Evolutionary conservation across 1,140 invertebrate species (phyloP).

Genomic region (Drosophila littoralis): DNA sequence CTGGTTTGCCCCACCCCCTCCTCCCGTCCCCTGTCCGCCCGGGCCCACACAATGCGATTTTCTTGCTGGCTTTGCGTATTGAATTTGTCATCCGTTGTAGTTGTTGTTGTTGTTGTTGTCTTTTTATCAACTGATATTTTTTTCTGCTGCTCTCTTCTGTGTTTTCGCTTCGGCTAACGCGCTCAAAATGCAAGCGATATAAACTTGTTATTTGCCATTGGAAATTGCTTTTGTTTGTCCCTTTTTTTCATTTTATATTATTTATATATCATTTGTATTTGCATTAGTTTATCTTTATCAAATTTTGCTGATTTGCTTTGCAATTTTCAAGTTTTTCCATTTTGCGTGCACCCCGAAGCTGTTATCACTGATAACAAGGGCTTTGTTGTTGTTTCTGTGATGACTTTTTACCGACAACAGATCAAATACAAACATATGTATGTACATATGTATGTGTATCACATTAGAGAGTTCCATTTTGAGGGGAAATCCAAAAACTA

Average conservation of each 20-base stretch:
- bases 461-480: too few species aligned
- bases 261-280: slow-evolving; percentile 20
- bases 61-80: slow-evolving; percentile 20
- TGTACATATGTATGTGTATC: too few species aligned
- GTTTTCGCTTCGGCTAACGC: slow-evolving; percentile 12
- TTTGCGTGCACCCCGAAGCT: neutral
- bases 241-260: slow-evolving; percentile 14
- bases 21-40: neutral
- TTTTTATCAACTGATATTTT: slow-evolving; percentile 66
- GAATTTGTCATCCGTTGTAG: slow-evolving; percentile 39
- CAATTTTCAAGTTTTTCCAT: slow-evolving; percentile 2
- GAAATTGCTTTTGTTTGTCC: slow-evolving; percentile 30
- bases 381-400: neutral
- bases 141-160: neutral
- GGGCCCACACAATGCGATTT: slow-evolving; percentile 36
- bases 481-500: neutral
- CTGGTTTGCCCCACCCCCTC: neutral
- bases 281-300: slow-evolving; percentile 20
- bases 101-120: slow-evolving; percentile 24
- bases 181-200: slow-evolving; percentile 51
- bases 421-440: too few species aligned
- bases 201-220: slow-evolving; percentile 57
- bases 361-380: slow-evolving; percentile 3
- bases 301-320: slow-evolving; percentile 31
- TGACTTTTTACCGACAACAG: neutral